Percentiles rank a stretch among this genome's conserved stretches.
Evolutionary conservation across 2,797 vertebrate genomes (phyloP).

Genomic region (Masticophis lateralis): DNA sequence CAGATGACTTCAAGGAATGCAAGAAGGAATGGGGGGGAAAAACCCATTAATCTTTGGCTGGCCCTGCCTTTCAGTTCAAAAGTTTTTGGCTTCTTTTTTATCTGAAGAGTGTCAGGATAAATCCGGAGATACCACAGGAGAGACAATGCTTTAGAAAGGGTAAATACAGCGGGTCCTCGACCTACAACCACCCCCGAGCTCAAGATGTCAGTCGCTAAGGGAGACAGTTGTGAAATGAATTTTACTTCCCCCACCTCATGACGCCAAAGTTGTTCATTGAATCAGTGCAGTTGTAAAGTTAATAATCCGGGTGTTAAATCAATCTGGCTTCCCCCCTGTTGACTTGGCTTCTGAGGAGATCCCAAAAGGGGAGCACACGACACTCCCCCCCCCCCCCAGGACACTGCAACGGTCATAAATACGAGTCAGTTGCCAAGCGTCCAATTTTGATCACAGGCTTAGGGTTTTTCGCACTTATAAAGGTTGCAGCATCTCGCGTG

Average conservation of each 20-base stretch:
- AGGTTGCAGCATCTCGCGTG: no score
- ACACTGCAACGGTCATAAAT: no score
- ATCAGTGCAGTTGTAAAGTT: neutral
- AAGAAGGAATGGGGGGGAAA: neutral
- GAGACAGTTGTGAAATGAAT: no score
- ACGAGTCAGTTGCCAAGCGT: no score
- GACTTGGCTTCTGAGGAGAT: neutral
- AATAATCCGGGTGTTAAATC: neutral
- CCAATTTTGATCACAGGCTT: no score
- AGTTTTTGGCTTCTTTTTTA: neutral
- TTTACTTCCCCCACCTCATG: no score
- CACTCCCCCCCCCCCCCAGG: fast-evolving
- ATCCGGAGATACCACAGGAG: neutral
- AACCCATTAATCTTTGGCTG: neutral
- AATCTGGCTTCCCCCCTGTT: neutral
- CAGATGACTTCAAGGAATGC: neutral
- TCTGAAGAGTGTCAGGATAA: neutral
- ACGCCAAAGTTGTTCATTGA: neutral
- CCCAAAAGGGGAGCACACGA: neutral
- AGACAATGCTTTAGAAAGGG: neutral
- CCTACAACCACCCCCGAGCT: no score
- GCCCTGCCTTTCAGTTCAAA: neutral
- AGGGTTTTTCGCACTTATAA: no score
- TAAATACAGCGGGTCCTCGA: no score
- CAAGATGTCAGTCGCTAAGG: no score